phyloP scores from a whole-genome alignment of 2,113 vertebrate species.

The Abramis brama region DNA sequence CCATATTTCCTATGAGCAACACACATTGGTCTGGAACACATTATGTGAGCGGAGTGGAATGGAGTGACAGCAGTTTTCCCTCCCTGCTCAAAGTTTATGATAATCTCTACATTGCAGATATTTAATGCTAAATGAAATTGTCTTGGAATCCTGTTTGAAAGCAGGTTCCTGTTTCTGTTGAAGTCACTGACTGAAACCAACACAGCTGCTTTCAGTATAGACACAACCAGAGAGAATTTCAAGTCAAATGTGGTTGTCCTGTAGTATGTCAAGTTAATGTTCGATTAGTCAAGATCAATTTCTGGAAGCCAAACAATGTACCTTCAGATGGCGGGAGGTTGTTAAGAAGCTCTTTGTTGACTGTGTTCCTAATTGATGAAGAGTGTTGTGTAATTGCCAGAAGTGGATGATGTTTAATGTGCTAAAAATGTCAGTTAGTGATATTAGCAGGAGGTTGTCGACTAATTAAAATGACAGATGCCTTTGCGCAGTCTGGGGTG shows the following conservation, averaged over 20 bases:
- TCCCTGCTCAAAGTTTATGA: neutral
- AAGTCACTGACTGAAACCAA: neutral
- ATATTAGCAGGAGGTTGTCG: slow-evolving; percentile 45
- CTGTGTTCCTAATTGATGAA: slow-evolving; percentile 52
- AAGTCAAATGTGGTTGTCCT: neutral
- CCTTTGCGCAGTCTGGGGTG: slow-evolving; percentile 19
- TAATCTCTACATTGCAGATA: neutral
- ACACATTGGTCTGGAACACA: neutral
- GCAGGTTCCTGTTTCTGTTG: neutral
- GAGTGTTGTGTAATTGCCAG: slow-evolving; percentile 48
- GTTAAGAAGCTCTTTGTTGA: slow-evolving; percentile 52
- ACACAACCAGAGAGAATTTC: neutral
- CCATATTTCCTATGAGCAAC: neutral
- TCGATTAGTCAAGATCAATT: slow-evolving; percentile 1
- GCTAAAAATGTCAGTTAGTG: slow-evolving; percentile 55
- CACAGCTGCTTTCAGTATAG: neutral
- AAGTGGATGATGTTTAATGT: slow-evolving; percentile 55
- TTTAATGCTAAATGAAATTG: too few species aligned
- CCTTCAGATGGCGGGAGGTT: neutral
- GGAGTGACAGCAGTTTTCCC: neutral
- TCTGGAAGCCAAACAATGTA: slow-evolving; percentile 32
- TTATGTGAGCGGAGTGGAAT: neutral
- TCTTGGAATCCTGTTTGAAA: neutral
- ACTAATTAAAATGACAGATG: slow-evolving; percentile 49
- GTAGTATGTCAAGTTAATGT: neutral